Conservation (phyloP, 2,888 invertebrate species). For the Leistus spinibarbis region DNA sequence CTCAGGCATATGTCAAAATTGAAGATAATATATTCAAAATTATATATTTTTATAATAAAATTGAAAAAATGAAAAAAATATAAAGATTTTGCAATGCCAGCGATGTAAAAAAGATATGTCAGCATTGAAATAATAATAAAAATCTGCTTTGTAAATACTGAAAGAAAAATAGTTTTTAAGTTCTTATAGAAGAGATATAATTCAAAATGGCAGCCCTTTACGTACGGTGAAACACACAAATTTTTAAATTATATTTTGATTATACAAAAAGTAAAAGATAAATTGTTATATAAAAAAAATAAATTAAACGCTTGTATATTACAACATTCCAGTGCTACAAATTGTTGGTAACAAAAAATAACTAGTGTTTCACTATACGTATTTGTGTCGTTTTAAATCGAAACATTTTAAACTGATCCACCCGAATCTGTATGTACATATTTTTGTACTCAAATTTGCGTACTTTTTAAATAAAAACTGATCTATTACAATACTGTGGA, state of each 20-base stretch:
- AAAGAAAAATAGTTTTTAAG: slow-evolving; percentile 33
- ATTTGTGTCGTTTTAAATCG: neutral
- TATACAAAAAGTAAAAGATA: neutral
- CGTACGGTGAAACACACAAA: slow-evolving; percentile 31
- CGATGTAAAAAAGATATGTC: slow-evolving; percentile 35
- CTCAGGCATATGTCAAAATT: slow-evolving; percentile 47
- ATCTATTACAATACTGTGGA: slow-evolving; percentile 31
- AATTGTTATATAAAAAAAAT: neutral
- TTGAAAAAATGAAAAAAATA: slow-evolving; percentile 16
- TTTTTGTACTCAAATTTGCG: slow-evolving; percentile 39
- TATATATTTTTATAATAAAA: slow-evolving; percentile 38
- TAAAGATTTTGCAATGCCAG: slow-evolving; percentile 21
- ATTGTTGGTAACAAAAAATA: slow-evolving; percentile 4
- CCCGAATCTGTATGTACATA: slow-evolving; percentile 38
- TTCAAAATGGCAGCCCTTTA: slow-evolving; percentile 10
- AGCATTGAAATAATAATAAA: slow-evolving; percentile 26
- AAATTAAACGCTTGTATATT: neutral
- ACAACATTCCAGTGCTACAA: slow-evolving; percentile 1
- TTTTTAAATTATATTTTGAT: neutral
- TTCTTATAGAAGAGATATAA: slow-evolving; percentile 20
- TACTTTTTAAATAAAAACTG: slow-evolving; percentile 38
- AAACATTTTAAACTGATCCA: slow-evolving; percentile 23
- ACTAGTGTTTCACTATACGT: slow-evolving; percentile 24
- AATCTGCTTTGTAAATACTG: slow-evolving; percentile 37
- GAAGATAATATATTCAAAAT: slow-evolving; percentile 36